Percentiles rank a stretch among this genome's conserved stretches.
Conservation (phyloP, 2,797 vertebrate genomes). For the Pipistrellus pipistrellus region DNA sequence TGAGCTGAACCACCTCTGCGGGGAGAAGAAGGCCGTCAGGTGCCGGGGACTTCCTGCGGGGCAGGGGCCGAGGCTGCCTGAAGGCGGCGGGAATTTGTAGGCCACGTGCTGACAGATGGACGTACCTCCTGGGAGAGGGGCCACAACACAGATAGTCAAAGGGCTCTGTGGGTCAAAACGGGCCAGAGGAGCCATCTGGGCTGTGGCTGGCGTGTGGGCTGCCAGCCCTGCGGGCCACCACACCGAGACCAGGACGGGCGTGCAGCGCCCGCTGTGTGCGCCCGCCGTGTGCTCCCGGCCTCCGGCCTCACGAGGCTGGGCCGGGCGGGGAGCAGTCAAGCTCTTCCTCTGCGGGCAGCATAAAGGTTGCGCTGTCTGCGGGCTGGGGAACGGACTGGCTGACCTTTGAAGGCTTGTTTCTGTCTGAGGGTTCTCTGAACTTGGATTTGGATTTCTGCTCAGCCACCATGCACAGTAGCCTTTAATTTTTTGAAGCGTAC, state of each 20-base stretch:
- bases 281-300: neutral
- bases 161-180: neutral
- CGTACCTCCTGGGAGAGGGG: neutral
- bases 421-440: slow-evolving; percentile 17
- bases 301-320: neutral
- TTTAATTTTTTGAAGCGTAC: slow-evolving; percentile 18
- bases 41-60: neutral
- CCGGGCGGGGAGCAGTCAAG: neutral
- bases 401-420: slow-evolving; percentile 72
- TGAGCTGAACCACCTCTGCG: slow-evolving; percentile 95
- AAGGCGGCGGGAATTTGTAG: neutral
- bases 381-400: slow-evolving; percentile 45
- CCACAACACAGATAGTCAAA: neutral
- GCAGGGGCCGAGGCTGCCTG: neutral
- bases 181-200: neutral
- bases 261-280: fast-evolving
- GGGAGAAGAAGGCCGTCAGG: neutral
- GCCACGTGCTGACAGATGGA: neutral
- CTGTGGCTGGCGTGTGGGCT: neutral
- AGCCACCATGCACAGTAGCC: neutral
- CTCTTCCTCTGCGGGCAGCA: neutral
- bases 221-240: too few relatives aligned
- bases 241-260: neutral
- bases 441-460: slow-evolving; percentile 54
- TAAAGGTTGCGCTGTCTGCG: slow-evolving; percentile 71